Percentiles rank a stretch among this genome's conserved stretches.
These are phyloP conservation scores for Alca torda DNA, from an alignment of 2,797 vertebrate genomes.

Conservation along the genomic window DNA sequence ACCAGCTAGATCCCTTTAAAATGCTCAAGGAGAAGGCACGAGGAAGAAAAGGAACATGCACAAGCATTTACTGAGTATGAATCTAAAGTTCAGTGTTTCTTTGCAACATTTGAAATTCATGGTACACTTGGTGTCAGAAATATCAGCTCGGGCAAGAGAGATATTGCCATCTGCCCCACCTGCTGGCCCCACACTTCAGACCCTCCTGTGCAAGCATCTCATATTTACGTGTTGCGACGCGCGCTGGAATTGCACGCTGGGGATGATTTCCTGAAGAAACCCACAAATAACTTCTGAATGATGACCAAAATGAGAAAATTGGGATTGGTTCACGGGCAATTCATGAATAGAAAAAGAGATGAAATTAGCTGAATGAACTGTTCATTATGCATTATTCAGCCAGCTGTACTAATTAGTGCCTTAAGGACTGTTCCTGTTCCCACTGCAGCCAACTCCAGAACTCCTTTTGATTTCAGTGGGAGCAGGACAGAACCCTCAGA, in stretches of 20 bases:
- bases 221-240: background rate
- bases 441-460: slow-evolving; percentile 49
- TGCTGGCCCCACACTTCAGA: background rate
- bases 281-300: slow-evolving; percentile 53
- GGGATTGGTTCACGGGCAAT: slow-evolving; percentile 3
- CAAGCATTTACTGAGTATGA: background rate
- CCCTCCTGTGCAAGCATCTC: background rate
- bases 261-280: slow-evolving; percentile 43
- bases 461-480: slow-evolving; percentile 50
- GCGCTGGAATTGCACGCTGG: background rate
- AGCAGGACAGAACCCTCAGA: slow-evolving; percentile 31
- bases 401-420: slow-evolving; percentile 67
- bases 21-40: background rate
- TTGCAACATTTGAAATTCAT: background rate
- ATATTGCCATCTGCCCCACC: background rate
- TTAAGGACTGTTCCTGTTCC: slow-evolving; percentile 63
- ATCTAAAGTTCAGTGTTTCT: background rate
- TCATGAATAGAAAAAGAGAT: slow-evolving; percentile 50
- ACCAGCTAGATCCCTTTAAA: background rate
- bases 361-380: slow-evolving; percentile 67
- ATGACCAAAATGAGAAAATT: slow-evolving; percentile 28
- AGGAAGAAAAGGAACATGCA: background rate
- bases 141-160: background rate
- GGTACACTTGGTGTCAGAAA: background rate
- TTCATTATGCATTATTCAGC: slow-evolving; percentile 65